Evolutionary conservation across 1,140 invertebrate species (phyloP), one percentile per base, ranked within the genome.

Genomic region (Halyomorpha halys): DNA sequence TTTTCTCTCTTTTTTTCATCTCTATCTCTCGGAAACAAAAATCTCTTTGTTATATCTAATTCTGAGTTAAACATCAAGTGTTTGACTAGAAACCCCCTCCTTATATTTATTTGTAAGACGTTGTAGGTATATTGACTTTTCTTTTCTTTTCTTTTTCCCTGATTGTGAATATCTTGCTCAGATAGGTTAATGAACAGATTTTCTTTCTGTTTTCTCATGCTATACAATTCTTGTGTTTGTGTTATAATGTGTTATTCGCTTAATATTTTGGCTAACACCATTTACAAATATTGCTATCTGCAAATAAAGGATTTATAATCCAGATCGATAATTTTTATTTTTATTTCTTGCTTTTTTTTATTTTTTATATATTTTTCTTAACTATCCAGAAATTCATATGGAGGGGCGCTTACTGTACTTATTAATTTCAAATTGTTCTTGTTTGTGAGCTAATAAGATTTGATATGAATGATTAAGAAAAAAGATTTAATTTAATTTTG

Each of bases 351-450:
- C 27, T 56, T 23, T 25, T 25, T 23, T 23, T 23, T 56, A 5
- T 56, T 56, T 56, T 56, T 27, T 23, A 11, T 56, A 11, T 16
- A 49, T 49, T 49, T 49, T 19, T 21, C 5, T 39, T 39, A 6
- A 39, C 4, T 9, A 23, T 56, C 23, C 2, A 56, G 18, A 23
- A 23, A 25, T 56, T 56, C 6, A 11, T 56, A 27, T 56, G 18
- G 53, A 56, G 53, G 53, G 53, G 53, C 23, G 53, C 23, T 56
- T 56, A 23, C 53, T 39, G 23, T 56, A 56, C 53, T 56, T 56
- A 56, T 53, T 53, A 19, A 18, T 56, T 56, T 19, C 53, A 56
- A 56, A 56, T 21, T 56, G 27, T 23, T 56, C 53, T 11, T 39
- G 34, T 39, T 39, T 39, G 34, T 39, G 34, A 39, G 34, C 34